Evolutionary conservation across 2,888 invertebrate genomes (phyloP).

Genomic region (Prostheceraeus crozeri): DNA sequence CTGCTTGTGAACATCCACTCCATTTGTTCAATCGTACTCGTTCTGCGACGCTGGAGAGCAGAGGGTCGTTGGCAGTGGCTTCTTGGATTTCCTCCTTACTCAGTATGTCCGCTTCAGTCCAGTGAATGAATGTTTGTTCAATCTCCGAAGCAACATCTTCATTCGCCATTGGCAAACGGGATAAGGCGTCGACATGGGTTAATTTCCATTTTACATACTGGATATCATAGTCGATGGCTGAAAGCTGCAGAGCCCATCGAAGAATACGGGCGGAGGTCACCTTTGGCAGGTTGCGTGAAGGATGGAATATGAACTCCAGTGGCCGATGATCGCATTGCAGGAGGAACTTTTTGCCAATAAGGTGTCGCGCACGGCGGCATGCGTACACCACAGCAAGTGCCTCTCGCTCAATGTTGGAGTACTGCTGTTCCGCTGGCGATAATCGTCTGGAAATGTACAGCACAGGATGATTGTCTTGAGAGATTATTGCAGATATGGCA

Average conservation of each 20-base stretch:
- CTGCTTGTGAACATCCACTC: too few species aligned
- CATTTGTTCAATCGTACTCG: too few species aligned
- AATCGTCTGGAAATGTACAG: constrained; percentile 34
- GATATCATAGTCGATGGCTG: constrained; percentile 29
- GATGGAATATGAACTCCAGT: constrained; percentile 25
- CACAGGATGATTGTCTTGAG: constrained; percentile 35
- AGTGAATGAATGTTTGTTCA: too few species aligned
- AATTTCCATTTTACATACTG: constrained; percentile 35
- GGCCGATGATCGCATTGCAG: constrained; percentile 33
- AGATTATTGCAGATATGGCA: constrained; percentile 11
- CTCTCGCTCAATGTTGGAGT: constrained; percentile 35
- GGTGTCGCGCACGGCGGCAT: constrained; percentile 27
- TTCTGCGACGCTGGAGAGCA: too few species aligned
- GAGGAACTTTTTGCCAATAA: constrained; percentile 31
- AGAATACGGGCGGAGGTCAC: constrained; percentile 26
- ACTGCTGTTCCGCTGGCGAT: constrained; percentile 25
- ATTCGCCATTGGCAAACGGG: too few species aligned
- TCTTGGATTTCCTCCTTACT: too few species aligned
- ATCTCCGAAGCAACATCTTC: too few species aligned
- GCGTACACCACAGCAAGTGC: constrained; percentile 34
- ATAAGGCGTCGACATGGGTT: constrained; percentile 35
- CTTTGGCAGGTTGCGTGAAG: constrained; percentile 5
- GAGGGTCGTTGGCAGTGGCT: too few species aligned
- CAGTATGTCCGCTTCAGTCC: too few species aligned
- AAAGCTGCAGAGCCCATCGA: constrained; percentile 30